Percentiles rank a stretch among this genome's conserved stretches.
Conservation (phyloP, 2,888 invertebrate genomes). For the Taenaris catops region DNA sequence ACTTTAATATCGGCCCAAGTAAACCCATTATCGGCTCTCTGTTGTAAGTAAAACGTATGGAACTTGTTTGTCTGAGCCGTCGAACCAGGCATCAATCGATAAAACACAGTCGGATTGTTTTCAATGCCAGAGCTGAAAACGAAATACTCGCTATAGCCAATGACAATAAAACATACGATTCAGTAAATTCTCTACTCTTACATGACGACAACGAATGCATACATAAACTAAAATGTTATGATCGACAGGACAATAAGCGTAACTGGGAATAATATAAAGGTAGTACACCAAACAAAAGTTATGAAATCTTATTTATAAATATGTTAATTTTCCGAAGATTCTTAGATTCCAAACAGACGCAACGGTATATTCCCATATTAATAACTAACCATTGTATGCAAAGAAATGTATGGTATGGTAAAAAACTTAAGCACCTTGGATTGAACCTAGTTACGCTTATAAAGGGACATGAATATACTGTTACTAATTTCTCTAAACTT, state of each 20-base stretch:
- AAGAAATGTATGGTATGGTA: no score
- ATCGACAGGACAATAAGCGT: slow-evolving; percentile 4
- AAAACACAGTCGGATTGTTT: slow-evolving; percentile 97
- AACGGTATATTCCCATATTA: no score
- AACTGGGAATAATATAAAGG: no score
- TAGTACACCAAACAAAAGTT: no score
- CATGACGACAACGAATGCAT: slow-evolving; percentile 43
- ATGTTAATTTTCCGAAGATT: no score
- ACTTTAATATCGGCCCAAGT: slow-evolving; percentile 98
- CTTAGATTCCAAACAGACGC: no score
- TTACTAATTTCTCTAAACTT: slow-evolving; percentile 1
- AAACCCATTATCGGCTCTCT: slow-evolving; percentile 93
- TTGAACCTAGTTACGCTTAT: slow-evolving; percentile 9
- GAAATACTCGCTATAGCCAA: slow-evolving; percentile 35
- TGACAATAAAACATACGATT: no score
- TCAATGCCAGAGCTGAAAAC: slow-evolving; percentile 94
- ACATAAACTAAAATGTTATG: slow-evolving; percentile 15
- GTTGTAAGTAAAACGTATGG: slow-evolving; percentile 97
- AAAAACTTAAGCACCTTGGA: background rate
- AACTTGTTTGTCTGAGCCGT: slow-evolving; percentile 97
- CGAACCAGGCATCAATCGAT: slow-evolving; percentile 96
- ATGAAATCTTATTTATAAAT: no score
- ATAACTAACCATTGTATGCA: no score
- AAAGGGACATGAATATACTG: slow-evolving; percentile 1
- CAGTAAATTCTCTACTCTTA: slow-evolving; percentile 38